Conservation (phyloP, 2,797 vertebrate genomes). For the Enteromius anoplus region DNA sequence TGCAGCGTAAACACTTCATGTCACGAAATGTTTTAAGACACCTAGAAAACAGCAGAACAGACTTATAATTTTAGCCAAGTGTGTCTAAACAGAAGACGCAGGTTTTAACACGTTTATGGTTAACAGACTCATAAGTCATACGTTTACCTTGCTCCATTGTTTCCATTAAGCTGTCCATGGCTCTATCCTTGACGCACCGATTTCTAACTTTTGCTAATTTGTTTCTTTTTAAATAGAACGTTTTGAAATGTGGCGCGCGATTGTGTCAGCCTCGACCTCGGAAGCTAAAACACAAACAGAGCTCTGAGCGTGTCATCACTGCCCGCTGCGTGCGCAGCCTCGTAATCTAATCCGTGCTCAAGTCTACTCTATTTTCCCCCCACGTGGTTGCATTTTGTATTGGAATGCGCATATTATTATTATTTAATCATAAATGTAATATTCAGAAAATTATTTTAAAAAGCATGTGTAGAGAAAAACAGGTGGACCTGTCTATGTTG, state of each 20-base stretch:
- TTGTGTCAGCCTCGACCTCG: slow-evolving; percentile 52
- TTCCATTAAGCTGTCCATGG: not conserved
- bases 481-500: not conserved
- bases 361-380: not conserved
- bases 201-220: not conserved
- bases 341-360: not conserved
- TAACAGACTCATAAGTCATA: not conserved
- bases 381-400: not conserved
- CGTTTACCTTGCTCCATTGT: slow-evolving; percentile 15
- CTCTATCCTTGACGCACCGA: not conserved
- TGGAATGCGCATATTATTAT: not conserved
- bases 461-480: not conserved
- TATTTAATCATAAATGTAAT: not conserved
- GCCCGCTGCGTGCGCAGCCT: not conserved
- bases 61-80: not conserved
- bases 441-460: not conserved
- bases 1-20: not conserved
- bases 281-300: slow-evolving; percentile 64
- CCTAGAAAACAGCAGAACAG: not conserved
- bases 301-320: not conserved
- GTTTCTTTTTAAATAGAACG: not conserved
- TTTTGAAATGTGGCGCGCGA: slow-evolving; percentile 29
- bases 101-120: not conserved
- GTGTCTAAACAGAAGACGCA: not conserved
- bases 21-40: not conserved